These are phyloP conservation scores for Philonicus albiceps DNA, from an alignment of 2,888 invertebrate species.

Conservation along the genomic window DNA sequence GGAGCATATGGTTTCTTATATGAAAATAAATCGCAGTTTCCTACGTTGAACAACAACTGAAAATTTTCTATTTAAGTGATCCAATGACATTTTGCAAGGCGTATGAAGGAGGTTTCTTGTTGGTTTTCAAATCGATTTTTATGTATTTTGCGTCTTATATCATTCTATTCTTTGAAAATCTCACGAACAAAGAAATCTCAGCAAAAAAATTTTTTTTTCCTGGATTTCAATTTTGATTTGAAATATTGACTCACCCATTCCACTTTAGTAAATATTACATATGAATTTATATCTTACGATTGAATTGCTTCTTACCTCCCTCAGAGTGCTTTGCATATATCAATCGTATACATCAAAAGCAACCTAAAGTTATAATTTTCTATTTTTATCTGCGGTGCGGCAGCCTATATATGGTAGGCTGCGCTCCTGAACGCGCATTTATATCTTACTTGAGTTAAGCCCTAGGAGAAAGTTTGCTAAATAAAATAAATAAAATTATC, in stretches of 20 bases:
- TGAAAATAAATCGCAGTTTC: not conserved
- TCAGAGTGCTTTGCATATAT: not conserved
- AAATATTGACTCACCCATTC: not conserved
- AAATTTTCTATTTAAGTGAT: not conserved
- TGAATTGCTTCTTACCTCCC: not conserved
- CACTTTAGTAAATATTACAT: not conserved
- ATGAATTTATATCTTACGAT: not conserved
- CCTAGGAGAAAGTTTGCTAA: too few species aligned
- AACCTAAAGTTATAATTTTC: not conserved
- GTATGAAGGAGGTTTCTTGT: not conserved
- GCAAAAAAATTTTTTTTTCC: not conserved
- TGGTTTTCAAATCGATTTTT: not conserved
- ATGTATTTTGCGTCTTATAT: not conserved
- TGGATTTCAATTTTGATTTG: not conserved
- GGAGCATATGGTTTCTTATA: not conserved
- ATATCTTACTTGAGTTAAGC: too few species aligned
- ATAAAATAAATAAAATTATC: too few species aligned
- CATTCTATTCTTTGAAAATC: not conserved
- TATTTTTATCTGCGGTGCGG: not conserved
- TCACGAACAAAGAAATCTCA: not conserved
- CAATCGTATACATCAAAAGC: not conserved
- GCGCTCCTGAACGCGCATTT: too few species aligned
- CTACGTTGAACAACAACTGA: not conserved
- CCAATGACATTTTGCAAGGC: not conserved
- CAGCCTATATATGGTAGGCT: too few species aligned